Evolutionary conservation across 37 sponge, comb jelly and placozoan genomes (phyloP).

Genomic region (Axinella damicornis): DNA sequence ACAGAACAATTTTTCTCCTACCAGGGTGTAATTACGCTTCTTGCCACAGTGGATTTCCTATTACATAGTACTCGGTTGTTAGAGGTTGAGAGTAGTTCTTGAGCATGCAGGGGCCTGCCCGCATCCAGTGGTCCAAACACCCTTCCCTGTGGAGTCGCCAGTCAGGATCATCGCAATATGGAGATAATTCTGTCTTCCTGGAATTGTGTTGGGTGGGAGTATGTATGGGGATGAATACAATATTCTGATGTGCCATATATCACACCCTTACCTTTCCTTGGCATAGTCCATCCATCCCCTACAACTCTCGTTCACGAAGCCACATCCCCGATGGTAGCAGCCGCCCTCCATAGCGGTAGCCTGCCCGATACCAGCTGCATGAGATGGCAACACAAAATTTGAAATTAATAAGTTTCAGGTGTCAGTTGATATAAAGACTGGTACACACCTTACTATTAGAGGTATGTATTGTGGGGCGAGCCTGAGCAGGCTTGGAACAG

Average conservation of each 20-base stretch:
- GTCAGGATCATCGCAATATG: slow-evolving; percentile 42
- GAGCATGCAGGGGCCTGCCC: slow-evolving; percentile 26
- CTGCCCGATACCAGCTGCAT: slow-evolving; percentile 74
- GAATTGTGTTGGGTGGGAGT: neutral
- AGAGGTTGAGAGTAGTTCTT: slow-evolving; percentile 34
- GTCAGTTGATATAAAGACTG: too few relatives aligned
- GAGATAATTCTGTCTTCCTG: slow-evolving; percentile 1
- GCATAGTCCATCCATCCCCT: slow-evolving; percentile 46
- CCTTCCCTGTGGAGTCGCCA: neutral
- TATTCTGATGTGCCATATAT: too few relatives aligned
- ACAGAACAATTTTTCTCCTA: too few relatives aligned
- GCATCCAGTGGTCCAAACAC: slow-evolving; percentile 39
- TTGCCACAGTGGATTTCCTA: too few relatives aligned
- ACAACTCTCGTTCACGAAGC: slow-evolving; percentile 70
- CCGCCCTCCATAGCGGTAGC: slow-evolving; percentile 44
- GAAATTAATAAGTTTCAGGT: too few relatives aligned
- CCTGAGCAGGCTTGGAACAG: too few relatives aligned
- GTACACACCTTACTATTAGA: too few relatives aligned
- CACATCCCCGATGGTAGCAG: slow-evolving; percentile 59
- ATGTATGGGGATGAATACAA: too few relatives aligned
- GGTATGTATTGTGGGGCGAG: too few relatives aligned
- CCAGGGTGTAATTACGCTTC: too few relatives aligned
- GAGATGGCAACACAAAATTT: too few relatives aligned
- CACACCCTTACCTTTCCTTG: too few relatives aligned
- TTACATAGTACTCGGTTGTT: slow-evolving; percentile 38